These are phyloP conservation scores for Empidonax alnorum DNA, from an alignment of 2,113 vertebrate species.

Conservation along the genomic window DNA sequence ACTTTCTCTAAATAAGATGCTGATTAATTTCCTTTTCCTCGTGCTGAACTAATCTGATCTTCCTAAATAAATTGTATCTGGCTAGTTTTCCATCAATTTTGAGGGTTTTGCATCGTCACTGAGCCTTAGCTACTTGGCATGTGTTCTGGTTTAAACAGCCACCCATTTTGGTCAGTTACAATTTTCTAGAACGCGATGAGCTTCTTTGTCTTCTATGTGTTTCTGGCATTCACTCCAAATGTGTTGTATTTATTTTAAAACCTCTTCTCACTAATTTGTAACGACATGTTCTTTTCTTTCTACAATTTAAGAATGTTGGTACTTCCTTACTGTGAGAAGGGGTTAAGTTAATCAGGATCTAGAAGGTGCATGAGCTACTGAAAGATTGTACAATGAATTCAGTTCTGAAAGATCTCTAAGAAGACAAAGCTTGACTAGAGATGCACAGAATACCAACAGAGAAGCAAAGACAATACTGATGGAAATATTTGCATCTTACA, in stretches of 20 bases:
- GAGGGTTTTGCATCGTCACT: background rate
- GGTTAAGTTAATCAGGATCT: background rate
- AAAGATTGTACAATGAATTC: background rate
- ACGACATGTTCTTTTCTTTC: background rate
- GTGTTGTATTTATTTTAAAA: background rate
- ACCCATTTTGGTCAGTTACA: background rate
- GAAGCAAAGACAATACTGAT: background rate
- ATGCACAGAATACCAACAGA: background rate
- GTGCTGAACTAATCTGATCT: background rate
- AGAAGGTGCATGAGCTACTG: background rate
- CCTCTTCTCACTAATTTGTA: background rate
- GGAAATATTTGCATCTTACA: background rate
- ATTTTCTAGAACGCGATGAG: background rate
- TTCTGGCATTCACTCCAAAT: background rate
- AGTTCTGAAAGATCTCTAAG: background rate
- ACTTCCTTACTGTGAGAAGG: background rate
- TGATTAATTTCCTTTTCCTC: background rate
- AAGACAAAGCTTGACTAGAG: background rate
- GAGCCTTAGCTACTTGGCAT: background rate
- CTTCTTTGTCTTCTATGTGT: fast-evolving
- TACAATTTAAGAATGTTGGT: background rate
- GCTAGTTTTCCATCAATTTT: background rate
- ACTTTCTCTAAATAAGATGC: background rate
- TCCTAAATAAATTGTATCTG: background rate
- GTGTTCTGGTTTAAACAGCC: background rate